A percentile compares a stretch with the other conserved stretches of the same genome.
These are phyloP conservation scores for Sycophaga agraensis DNA, from an alignment of 1,140 invertebrate species.

Conservation along the genomic window DNA sequence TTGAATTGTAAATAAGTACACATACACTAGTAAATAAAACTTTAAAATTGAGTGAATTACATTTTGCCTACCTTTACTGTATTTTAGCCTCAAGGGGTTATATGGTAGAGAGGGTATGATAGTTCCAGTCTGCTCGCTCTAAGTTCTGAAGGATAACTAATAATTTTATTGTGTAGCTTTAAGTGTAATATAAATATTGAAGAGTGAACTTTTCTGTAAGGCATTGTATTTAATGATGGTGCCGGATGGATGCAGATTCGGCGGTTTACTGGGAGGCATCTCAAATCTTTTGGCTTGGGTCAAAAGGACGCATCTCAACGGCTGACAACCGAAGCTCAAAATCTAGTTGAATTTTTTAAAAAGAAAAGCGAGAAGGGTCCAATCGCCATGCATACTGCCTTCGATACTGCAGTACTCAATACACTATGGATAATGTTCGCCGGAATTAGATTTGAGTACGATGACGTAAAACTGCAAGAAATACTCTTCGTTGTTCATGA, in stretches of 20 bases:
- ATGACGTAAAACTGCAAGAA: slow-evolving; percentile 56
- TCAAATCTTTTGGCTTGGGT: slow-evolving; percentile 66
- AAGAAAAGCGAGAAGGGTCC: slow-evolving; percentile 36
- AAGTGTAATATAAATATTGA: too few relatives aligned
- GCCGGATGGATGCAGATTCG: slow-evolving; percentile 63
- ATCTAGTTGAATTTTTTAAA: slow-evolving; percentile 53
- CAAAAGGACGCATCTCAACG: slow-evolving; percentile 61
- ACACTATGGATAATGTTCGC: slow-evolving; percentile 73
- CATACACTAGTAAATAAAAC: too few relatives aligned
- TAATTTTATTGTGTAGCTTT: too few relatives aligned
- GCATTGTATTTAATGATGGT: slow-evolving; percentile 68
- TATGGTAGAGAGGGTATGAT: too few relatives aligned
- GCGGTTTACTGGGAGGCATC: slow-evolving; percentile 62
- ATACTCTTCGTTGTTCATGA: slow-evolving; percentile 62
- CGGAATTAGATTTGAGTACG: slow-evolving; percentile 63
- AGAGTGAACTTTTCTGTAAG: too few relatives aligned
- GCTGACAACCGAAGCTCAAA: slow-evolving; percentile 62
- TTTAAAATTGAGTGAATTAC: too few relatives aligned
- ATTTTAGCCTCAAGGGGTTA: too few relatives aligned
- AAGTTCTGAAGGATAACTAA: too few relatives aligned
- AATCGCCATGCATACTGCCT: slow-evolving; percentile 57
- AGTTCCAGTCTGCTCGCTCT: too few relatives aligned
- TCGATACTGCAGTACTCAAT: slow-evolving; percentile 68
- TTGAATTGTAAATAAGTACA: too few relatives aligned
- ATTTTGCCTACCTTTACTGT: too few relatives aligned